A percentile compares a stretch with the other conserved stretches of the same genome.
These are phyloP conservation scores for Colostygia pectinataria DNA, from an alignment of 2,888 invertebrate genomes.

Conservation along the genomic window DNA sequence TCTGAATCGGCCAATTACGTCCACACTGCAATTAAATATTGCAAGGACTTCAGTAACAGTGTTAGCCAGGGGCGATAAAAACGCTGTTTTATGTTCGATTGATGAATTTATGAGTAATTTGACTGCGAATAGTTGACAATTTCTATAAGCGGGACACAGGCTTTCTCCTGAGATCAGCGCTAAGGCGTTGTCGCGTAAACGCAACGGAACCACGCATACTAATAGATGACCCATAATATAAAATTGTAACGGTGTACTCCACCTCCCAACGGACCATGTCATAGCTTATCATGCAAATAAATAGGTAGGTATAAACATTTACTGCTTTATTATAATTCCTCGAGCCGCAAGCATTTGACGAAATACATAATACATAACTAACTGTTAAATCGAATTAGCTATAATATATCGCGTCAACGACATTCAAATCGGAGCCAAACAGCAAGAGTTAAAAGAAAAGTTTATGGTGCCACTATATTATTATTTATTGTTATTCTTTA, in stretches of 20 bases:
- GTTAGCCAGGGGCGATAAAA: constrained; percentile 55
- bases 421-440: constrained; percentile 41
- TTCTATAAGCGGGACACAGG: constrained; percentile 65
- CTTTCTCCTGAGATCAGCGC: constrained; percentile 68
- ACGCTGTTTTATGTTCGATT: constrained; percentile 58
- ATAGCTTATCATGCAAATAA: constrained; percentile 61
- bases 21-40: constrained; percentile 55
- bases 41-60: constrained; percentile 57
- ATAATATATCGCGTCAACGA: constrained; percentile 42
- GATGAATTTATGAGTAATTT: constrained; percentile 66
- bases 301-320: constrained; percentile 60
- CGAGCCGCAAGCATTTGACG: constrained; percentile 52
- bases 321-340: constrained; percentile 72
- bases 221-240: constrained; percentile 70
- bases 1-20: constrained; percentile 53
- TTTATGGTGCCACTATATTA: constrained; percentile 48
- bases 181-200: constrained; percentile 52
- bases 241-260: constrained; percentile 75
- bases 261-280: constrained; percentile 55
- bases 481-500: constrained; percentile 36
- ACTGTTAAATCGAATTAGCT: constrained; percentile 58
- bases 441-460: constrained; percentile 41
- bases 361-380: constrained; percentile 67
- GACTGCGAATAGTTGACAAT: constrained; percentile 55
- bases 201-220: constrained; percentile 72